Evolutionary conservation across 2,888 invertebrate species (phyloP), one percentile per base, ranked within the genome.

Genomic region (Brenthis hecate): DNA sequence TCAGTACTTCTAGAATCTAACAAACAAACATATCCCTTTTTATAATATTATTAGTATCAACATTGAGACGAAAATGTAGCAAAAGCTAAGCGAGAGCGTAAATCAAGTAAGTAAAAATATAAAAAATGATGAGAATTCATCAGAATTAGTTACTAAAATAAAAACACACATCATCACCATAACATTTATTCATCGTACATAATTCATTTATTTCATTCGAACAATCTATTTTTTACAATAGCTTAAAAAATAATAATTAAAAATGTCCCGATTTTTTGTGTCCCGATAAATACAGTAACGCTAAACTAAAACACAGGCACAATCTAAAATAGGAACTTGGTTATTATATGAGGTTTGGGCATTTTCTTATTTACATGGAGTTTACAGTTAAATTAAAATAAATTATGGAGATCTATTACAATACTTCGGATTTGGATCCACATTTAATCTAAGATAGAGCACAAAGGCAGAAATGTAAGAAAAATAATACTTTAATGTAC

Each of bases 111-210:
- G 13, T 16, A 28, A 54, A 63, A 55, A 23, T n/a, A n/a, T n/a
- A n/a, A n/a, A n/a, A n/a, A n/a, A n/a, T n/a, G n/a, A n/a, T n/a
- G n/a, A n/a, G n/a, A n/a, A n/a, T n/a, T 28, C 28, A 28, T 5
- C 28, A 28, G 28, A 4, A 28, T 4, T 28, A 28, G 4, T 28
- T 28, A 28, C 28, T 43, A 43, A 47, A 36, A 57, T 57, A 62
- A 56, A 43, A 56, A 57, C 48, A 6, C 5, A 5, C 6, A 48
- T 16, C 19, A 50, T 53, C 53, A 54, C 16, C 66, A 47, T 63
- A 70, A 70, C 66, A 70, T 70, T 63, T 67, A 70, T 70, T 66
- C 50, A 51, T 64, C 55, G 16, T 61, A 19, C 47, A 48, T 62
- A 66, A 63, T 48, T 62, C 55, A 47, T 56, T 61, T 53, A 50